phyloP scores from a whole-genome alignment of 2,888 invertebrate genomes.

The Amorpha juglandis region DNA sequence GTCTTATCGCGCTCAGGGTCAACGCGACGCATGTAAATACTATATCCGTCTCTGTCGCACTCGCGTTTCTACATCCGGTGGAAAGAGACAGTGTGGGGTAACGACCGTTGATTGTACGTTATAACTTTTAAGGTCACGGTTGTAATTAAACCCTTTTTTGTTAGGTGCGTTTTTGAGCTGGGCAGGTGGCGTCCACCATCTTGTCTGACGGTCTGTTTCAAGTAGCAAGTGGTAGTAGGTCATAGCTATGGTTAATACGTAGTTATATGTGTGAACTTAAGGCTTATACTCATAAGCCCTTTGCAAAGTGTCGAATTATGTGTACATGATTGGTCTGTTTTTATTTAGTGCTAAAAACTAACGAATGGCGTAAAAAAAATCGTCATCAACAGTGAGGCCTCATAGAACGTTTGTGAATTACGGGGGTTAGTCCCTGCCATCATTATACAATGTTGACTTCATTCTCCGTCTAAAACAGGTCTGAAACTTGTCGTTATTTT shows the following conservation, averaged over 20 bases:
- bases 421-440: not conserved
- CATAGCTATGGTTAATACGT: conserved; percentile 6
- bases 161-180: conserved; percentile 28
- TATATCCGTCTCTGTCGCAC: conserved; percentile 41
- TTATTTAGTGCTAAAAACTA: too few species aligned
- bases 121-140: conserved; percentile 50
- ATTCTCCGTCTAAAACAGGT: not conserved
- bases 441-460: not conserved
- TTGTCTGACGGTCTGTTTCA: not conserved
- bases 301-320: too few species aligned
- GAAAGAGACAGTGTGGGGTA: conserved; percentile 52
- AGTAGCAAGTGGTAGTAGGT: too few species aligned
- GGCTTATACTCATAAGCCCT: too few species aligned
- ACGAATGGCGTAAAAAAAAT: too few species aligned
- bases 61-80: conserved; percentile 38
- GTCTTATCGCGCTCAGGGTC: conserved; percentile 51
- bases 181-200: not conserved
- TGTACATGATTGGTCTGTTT: too few species aligned
- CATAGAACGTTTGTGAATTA: too few species aligned
- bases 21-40: conserved; percentile 40
- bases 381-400: too few species aligned
- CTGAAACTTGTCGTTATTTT: not conserved
- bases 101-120: conserved; percentile 51
- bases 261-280: not conserved
- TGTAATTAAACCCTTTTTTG: conserved; percentile 26